These are phyloP conservation scores for Ctenosaura bakeri DNA, from an alignment of 2,797 vertebrate genomes.

Conservation along the genomic window DNA sequence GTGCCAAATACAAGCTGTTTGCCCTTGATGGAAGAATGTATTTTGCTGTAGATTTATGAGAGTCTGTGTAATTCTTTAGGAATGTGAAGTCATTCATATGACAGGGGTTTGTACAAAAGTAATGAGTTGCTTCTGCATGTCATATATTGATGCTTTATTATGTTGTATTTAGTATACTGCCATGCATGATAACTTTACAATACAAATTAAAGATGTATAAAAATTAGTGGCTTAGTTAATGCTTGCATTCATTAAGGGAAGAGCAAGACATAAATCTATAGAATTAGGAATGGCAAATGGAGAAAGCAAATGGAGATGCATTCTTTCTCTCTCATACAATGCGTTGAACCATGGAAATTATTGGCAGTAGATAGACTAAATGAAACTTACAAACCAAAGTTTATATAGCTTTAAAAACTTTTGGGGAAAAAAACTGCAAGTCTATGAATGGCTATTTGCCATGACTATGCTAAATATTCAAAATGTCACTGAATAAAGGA, in stretches of 20 bases:
- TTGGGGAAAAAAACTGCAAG: background rate
- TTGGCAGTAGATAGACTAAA: background rate
- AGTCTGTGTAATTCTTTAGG: constrained; percentile 23
- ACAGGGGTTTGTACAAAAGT: constrained; percentile 31
- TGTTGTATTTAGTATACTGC: background rate
- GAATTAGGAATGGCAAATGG: background rate
- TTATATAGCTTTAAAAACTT: background rate
- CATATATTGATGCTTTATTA: constrained; percentile 7
- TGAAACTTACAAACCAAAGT: background rate
- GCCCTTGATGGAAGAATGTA: constrained; percentile 24
- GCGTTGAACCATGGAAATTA: background rate
- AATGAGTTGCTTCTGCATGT: background rate
- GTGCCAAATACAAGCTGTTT: constrained; percentile 31
- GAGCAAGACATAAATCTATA: background rate
- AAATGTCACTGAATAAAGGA: background rate
- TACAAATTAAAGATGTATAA: background rate
- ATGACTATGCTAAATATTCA: background rate
- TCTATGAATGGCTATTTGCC: too few species aligned
- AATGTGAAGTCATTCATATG: constrained; percentile 34
- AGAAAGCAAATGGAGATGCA: background rate
- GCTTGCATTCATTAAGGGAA: background rate
- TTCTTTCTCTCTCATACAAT: background rate
- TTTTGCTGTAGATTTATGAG: constrained; percentile 37
- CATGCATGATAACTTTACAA: constrained; percentile 1
- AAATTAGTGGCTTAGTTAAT: constrained; percentile 17